Conservation (phyloP, 2,888 invertebrate genomes). For the Leptopterna dolabrata region DNA sequence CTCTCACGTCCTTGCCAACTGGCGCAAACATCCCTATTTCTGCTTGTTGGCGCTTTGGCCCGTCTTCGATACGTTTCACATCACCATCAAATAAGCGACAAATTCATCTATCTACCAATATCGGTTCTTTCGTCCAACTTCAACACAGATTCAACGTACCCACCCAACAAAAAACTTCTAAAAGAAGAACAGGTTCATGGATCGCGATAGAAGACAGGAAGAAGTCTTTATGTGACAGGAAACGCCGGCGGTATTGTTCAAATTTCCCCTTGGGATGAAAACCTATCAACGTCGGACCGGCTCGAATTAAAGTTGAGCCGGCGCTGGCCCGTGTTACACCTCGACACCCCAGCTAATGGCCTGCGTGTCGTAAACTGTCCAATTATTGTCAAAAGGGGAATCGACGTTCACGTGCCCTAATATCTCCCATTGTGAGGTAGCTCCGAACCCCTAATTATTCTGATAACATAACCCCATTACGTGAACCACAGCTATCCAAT, state of each 20-base stretch:
- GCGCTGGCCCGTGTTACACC: not conserved
- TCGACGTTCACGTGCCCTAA: not conserved
- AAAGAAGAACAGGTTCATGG: too few species aligned
- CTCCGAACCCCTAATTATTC: not conserved
- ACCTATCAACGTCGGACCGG: not conserved
- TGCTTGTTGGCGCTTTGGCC: too few species aligned
- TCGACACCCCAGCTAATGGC: not conserved
- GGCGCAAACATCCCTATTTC: too few species aligned
- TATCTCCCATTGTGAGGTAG: not conserved
- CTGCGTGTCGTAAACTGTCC: slow-evolving; percentile 7
- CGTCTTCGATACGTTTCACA: too few species aligned
- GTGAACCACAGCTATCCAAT: too few species aligned
- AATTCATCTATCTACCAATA: too few species aligned
- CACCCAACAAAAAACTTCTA: too few species aligned
- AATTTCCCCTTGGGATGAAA: not conserved
- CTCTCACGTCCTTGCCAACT: too few species aligned
- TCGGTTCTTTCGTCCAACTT: too few species aligned
- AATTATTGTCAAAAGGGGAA: not conserved
- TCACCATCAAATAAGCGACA: too few species aligned
- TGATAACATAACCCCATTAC: not conserved
- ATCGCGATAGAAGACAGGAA: too few species aligned
- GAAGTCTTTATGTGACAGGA: not conserved
- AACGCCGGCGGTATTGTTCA: not conserved
- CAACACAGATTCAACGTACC: too few species aligned
- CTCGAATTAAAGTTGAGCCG: not conserved